Base-by-base conservation (phyloP, 2,888 invertebrate species). In the Eurois occulta region DNA sequence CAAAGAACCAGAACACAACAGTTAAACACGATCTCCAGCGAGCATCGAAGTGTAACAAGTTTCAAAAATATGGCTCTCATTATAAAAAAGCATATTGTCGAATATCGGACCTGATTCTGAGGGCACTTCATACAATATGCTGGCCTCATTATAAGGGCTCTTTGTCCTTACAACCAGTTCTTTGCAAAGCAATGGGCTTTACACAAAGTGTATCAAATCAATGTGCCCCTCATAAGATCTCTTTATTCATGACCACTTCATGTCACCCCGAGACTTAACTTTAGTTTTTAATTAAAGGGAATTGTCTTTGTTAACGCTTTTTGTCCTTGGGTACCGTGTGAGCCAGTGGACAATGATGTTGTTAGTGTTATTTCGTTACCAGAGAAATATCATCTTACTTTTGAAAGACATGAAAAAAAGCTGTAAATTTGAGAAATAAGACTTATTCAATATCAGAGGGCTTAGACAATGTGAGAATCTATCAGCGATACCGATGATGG, bases 161-260 rank as follows among this genome's bases (percentile, higher is more conserved):
- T 96, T 96, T 96, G 96, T 96, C 96, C 96, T 96, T 93, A 95
- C 93, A 95, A 96, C 96, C 95, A 95, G 96, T 96, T 95, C 92
- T 95, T 94, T 91, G 94, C 94, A 95, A 95, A 88, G 81, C 85
- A 82, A 77, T 80, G 86, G 84, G 83, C 87, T 93, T 90, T 89
- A 94, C 94, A 94, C 95, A 95, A 95, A 95, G 94, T 96, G 96
- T 96, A 96, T 96, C 96, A 94, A 96, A 96, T 95, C 94, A 93
- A 92, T 95, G 92, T 94, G 94, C 92, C 95, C 96, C 95, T 94
- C 94, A 87, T 86, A 87, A 89, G 91, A 10, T 93, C 93, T 91
- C 93, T 92, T 94, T 94, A 95, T 96, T 95, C 95, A 94, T 93
- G 93, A 93, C 93, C 94, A 94, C 94, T 94, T 91, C 90, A 94